Conservation (phyloP, 2,113 vertebrate genomes). For the Otocyon megalotis region DNA sequence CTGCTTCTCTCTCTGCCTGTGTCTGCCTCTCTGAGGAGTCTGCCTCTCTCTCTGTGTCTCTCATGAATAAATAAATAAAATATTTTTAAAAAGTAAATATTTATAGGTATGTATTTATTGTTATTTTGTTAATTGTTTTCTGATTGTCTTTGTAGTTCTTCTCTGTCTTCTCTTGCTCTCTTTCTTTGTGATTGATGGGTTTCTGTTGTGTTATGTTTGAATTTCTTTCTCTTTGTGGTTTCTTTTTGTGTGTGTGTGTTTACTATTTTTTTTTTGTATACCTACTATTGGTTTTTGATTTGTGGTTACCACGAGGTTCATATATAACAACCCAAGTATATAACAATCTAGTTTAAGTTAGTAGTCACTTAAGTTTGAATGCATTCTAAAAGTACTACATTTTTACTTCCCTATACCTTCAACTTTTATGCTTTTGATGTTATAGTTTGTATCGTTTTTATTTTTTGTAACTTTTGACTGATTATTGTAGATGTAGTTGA, state of each 20-base stretch:
- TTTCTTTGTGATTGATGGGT: neutral
- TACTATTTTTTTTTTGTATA: neutral
- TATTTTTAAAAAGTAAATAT: neutral
- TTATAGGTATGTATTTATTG: neutral
- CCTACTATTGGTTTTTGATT: neutral
- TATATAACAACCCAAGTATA: neutral
- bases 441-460: neutral
- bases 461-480: neutral
- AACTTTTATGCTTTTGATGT: neutral
- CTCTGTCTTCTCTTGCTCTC: neutral
- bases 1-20: too few species aligned
- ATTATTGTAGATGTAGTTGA: neutral
- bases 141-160: neutral
- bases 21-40: too few species aligned
- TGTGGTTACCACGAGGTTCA: neutral
- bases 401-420: neutral
- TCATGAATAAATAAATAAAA: too few species aligned
- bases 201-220: neutral
- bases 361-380: neutral
- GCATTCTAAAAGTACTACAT: neutral
- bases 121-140: neutral
- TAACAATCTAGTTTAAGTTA: neutral
- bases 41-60: too few species aligned
- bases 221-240: neutral
- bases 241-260: too few species aligned